Evolutionary conservation across 2,797 vertebrate genomes (phyloP).

Genomic region (Urosaurus nigricauda): DNA sequence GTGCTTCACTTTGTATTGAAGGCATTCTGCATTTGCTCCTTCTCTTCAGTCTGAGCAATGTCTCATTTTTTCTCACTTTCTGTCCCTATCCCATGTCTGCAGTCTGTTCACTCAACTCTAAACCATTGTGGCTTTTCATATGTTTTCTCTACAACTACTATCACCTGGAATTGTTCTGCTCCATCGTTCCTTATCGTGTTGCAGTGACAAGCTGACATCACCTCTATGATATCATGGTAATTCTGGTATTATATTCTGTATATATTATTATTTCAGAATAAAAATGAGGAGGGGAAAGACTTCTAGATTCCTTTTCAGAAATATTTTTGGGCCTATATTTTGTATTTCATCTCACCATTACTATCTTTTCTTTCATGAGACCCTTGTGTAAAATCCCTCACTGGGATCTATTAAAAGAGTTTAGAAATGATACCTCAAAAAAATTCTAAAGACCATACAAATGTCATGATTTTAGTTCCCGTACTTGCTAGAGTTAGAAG

Average conservation of each 20-base stretch:
- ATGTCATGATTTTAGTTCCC: constrained; percentile 7
- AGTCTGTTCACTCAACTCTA: not conserved
- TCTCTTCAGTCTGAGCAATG: not conserved
- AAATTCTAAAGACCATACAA: not conserved
- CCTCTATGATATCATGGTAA: not conserved
- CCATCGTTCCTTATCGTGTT: not conserved
- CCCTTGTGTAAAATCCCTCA: not conserved
- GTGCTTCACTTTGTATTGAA: not conserved
- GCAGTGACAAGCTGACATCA: not conserved
- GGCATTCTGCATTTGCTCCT: not conserved
- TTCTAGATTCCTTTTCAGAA: constrained; percentile 13
- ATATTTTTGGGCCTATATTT: constrained; percentile 19
- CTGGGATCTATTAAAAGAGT: constrained; percentile 16
- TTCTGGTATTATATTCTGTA: not conserved
- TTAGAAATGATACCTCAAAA: constrained; percentile 17
- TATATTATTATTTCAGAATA: not conserved
- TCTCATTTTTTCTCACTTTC: not conserved
- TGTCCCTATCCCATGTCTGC: not conserved
- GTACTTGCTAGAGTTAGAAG: constrained; percentile 16
- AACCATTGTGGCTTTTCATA: too few relatives aligned
- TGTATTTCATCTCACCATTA: not conserved
- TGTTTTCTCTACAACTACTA: not conserved
- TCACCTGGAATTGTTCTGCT: not conserved
- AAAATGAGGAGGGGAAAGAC: not conserved
- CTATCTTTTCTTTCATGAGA: not conserved